Conservation (phyloP, 2,888 invertebrate species). For the Acanthosepion lycidas region DNA sequence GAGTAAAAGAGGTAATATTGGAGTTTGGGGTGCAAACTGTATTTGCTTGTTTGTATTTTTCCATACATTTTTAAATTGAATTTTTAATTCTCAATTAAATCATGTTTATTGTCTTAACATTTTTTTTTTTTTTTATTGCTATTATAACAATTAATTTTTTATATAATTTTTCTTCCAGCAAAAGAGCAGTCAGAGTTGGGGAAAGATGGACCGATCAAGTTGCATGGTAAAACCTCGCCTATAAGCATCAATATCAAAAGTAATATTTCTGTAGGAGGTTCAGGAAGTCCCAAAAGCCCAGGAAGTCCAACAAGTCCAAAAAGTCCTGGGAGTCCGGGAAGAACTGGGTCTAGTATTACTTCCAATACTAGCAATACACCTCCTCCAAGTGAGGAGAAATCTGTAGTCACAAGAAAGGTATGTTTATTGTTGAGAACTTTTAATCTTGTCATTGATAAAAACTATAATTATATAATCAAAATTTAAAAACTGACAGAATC, state of each 20-base stretch:
- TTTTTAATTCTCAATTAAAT: neutral
- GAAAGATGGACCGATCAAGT: conserved; percentile 64
- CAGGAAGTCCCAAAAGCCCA: conserved; percentile 63
- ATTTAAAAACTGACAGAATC: too few relatives aligned
- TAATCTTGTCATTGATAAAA: too few relatives aligned
- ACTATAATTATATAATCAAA: too few relatives aligned
- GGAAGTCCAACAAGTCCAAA: conserved; percentile 61
- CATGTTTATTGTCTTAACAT: neutral
- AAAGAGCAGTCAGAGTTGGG: conserved; percentile 64
- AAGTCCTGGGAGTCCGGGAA: conserved; percentile 54
- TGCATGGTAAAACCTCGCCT: conserved; percentile 60
- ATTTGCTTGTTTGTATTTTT: neutral
- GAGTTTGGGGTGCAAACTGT: neutral
- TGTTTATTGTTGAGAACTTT: neutral
- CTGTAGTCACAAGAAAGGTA: conserved; percentile 48
- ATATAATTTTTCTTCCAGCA: conserved; percentile 55
- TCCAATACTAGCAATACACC: conserved; percentile 34
- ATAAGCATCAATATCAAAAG: conserved; percentile 66
- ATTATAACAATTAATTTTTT: neutral
- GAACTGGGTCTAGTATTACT: conserved; percentile 39
- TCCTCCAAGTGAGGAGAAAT: conserved; percentile 41
- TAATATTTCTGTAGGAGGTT: conserved; percentile 63
- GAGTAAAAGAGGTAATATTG: conserved; percentile 78
- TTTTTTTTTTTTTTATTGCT: neutral
- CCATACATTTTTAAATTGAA: neutral